These are phyloP conservation scores for Sinocyclocheilus anophthalmus DNA, from an alignment of 2,113 vertebrate species.

Conservation along the genomic window DNA sequence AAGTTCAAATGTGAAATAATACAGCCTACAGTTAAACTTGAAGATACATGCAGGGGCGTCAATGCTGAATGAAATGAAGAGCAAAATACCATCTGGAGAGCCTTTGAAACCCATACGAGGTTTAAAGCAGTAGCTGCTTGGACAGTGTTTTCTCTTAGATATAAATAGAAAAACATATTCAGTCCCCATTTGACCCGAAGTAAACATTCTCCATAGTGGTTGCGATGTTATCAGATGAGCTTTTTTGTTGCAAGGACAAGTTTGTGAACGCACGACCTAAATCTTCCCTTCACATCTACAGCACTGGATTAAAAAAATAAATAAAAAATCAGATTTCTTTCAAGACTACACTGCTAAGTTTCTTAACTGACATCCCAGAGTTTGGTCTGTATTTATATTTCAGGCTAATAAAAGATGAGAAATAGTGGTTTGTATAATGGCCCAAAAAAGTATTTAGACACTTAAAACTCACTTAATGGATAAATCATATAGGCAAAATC, in stretches of 20 bases:
- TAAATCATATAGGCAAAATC: not conserved
- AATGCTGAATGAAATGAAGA: constrained; percentile 5
- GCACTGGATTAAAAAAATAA: not conserved
- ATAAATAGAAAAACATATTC: not conserved
- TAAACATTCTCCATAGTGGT: not conserved
- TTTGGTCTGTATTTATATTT: not conserved
- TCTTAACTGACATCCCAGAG: not conserved
- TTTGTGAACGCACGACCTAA: not conserved
- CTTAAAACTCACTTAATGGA: not conserved
- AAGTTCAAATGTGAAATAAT: constrained; percentile 27
- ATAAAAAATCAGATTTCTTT: not conserved
- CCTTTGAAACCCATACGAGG: not conserved
- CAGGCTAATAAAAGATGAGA: not conserved
- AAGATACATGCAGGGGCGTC: constrained; percentile 21
- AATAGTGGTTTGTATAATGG: not conserved
- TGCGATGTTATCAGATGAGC: not conserved
- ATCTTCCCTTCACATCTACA: not conserved
- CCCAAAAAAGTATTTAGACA: not conserved
- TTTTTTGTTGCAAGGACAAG: not conserved
- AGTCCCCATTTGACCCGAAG: not conserved
- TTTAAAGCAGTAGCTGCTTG: not conserved
- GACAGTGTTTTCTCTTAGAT: not conserved
- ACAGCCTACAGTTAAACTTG: constrained; percentile 40
- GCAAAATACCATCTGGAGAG: not conserved
- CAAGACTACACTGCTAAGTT: not conserved